These are phyloP conservation scores for Chaetodon trifascialis DNA, from an alignment of 2,113 vertebrate species.

Conservation along the genomic window DNA sequence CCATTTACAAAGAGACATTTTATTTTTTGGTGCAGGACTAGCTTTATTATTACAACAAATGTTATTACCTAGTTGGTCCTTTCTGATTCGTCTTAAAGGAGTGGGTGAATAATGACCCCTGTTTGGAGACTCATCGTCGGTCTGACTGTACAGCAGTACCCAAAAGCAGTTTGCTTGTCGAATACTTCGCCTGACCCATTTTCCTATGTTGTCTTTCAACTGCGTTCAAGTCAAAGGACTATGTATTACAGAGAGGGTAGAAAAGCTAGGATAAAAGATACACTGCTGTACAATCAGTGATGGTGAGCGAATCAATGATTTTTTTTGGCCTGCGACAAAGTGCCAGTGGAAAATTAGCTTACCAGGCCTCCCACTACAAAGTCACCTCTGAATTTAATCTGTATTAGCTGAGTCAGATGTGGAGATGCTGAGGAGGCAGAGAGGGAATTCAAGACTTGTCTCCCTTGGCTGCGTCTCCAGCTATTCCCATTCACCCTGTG, in stretches of 20 bases:
- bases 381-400: slow-evolving; percentile 77
- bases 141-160: slow-evolving; percentile 39
- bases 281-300: slow-evolving; percentile 38
- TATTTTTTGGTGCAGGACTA: neutral
- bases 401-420: slow-evolving; percentile 79
- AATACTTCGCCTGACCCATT: slow-evolving; percentile 75
- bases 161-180: slow-evolving; percentile 63
- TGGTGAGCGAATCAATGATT: slow-evolving; percentile 64
- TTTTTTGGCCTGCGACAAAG: slow-evolving; percentile 37
- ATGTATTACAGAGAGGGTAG: slow-evolving; percentile 48
- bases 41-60: slow-evolving; percentile 2
- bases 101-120: slow-evolving; percentile 34
- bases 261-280: slow-evolving; percentile 49
- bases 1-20: slow-evolving; percentile 13
- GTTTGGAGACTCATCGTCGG: slow-evolving; percentile 39
- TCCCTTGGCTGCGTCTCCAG: slow-evolving; percentile 39
- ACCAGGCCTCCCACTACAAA: slow-evolving; percentile 61
- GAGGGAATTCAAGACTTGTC: slow-evolving; percentile 60
- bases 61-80: neutral
- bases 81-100: slow-evolving; percentile 41
- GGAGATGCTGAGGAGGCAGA: slow-evolving; percentile 78
- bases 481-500: slow-evolving; percentile 21
- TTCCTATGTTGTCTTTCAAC: slow-evolving; percentile 72
- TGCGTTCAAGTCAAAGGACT: slow-evolving; percentile 59
- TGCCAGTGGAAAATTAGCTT: slow-evolving; percentile 68